Evolutionary conservation across 2,113 vertebrate genomes (phyloP).

Genomic region (Paramormyrops kingsleyae): DNA sequence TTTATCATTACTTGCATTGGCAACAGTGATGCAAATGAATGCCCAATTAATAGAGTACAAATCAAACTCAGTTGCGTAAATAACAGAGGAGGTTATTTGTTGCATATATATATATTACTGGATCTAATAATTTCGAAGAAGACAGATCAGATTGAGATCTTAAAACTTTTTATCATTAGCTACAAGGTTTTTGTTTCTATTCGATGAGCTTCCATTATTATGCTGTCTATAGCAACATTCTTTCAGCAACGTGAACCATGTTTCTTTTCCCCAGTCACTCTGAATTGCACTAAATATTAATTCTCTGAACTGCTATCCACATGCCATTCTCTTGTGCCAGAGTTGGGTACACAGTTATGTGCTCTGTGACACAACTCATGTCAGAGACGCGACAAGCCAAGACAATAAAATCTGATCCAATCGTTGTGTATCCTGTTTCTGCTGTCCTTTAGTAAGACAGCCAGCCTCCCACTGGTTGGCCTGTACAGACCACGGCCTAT

Average conservation of each 20-base stretch:
- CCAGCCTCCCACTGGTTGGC: constrained; percentile 7
- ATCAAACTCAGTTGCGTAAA: background rate
- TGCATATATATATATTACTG: background rate
- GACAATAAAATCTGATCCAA: constrained; percentile 1
- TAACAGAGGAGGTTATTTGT: background rate
- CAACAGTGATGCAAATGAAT: background rate
- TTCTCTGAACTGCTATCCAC: constrained; percentile 10
- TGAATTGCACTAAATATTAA: constrained; percentile 9
- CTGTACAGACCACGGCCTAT: constrained; percentile 9
- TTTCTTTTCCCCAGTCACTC: background rate
- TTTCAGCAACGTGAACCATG: background rate
- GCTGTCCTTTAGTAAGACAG: background rate
- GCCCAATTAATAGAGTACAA: background rate
- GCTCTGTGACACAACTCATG: constrained; percentile 4
- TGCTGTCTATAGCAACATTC: background rate
- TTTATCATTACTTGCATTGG: background rate
- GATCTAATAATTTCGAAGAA: background rate
- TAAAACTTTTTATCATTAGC: background rate
- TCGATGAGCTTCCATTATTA: background rate
- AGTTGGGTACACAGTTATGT: background rate
- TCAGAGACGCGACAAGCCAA: background rate
- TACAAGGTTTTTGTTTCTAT: background rate
- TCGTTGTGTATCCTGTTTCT: constrained; percentile 17
- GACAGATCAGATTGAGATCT: background rate
- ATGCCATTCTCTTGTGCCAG: background rate